Evolutionary conservation across 2,113 vertebrate species (phyloP).

Genomic region (Spizaetus ornatus): DNA sequence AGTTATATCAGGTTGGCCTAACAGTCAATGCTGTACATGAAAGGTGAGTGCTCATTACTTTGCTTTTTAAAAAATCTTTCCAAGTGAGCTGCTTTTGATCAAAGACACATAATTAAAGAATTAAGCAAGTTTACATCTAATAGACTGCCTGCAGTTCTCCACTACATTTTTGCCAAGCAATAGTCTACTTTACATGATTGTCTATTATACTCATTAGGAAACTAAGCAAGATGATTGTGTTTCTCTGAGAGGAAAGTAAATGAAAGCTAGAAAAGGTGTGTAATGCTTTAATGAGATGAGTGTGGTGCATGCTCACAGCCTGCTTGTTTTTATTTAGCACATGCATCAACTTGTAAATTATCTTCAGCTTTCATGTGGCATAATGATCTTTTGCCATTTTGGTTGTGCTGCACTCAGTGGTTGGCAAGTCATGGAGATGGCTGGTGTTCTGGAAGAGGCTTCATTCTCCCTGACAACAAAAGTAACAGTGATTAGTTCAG

Average conservation of each 20-base stretch:
- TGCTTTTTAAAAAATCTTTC: slow-evolving; percentile 22
- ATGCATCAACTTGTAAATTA: slow-evolving; percentile 55
- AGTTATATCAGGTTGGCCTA: not conserved
- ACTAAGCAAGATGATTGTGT: slow-evolving; percentile 74
- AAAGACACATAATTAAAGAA: slow-evolving; percentile 68
- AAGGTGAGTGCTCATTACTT: slow-evolving; percentile 46
- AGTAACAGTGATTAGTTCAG: slow-evolving; percentile 62
- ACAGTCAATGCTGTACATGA: not conserved
- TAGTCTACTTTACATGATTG: slow-evolving; percentile 74
- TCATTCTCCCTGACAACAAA: slow-evolving; percentile 44
- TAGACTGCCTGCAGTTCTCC: slow-evolving; percentile 56
- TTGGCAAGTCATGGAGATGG: not conserved
- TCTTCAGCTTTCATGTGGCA: slow-evolving; percentile 16
- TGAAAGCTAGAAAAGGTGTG: slow-evolving; percentile 53
- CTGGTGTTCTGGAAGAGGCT: slow-evolving; percentile 25
- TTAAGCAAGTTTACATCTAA: slow-evolving; percentile 65
- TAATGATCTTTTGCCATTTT: slow-evolving; percentile 56
- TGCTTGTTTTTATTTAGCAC: slow-evolving; percentile 42
- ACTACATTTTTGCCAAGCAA: slow-evolving; percentile 44
- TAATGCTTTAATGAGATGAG: slow-evolving; percentile 74
- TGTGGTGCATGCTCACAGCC: slow-evolving; percentile 64
- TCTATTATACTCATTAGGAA: slow-evolving; percentile 83
- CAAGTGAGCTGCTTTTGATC: slow-evolving; percentile 56
- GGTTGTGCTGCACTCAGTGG: slow-evolving; percentile 4
- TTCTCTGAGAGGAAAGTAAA: slow-evolving; percentile 63